Evolutionary conservation across 1,140 invertebrate genomes (phyloP).

Genomic region (Spodoptera frugiperda): DNA sequence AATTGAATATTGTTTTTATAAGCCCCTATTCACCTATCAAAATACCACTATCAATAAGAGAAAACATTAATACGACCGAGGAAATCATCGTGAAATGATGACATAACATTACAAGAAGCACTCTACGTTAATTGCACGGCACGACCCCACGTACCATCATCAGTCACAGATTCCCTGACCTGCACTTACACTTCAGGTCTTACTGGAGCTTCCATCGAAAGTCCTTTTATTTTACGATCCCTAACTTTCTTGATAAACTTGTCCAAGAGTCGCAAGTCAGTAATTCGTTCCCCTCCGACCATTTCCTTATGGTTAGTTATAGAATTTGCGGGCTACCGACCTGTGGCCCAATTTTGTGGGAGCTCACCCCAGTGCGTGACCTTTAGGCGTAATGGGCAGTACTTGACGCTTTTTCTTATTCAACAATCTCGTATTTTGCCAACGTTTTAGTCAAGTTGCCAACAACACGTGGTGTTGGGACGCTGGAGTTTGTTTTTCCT

Average conservation of each 20-base stretch:
- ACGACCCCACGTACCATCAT: slow-evolving; percentile 12
- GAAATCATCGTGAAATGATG: too few relatives aligned
- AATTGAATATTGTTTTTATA: too few relatives aligned
- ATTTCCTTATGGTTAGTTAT: slow-evolving; percentile 62
- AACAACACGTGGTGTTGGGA: slow-evolving; percentile 32
- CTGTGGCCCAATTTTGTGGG: slow-evolving; percentile 51
- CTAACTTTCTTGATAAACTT: slow-evolving; percentile 47
- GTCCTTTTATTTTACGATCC: slow-evolving; percentile 43
- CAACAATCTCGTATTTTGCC: slow-evolving; percentile 50
- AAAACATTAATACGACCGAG: too few relatives aligned
- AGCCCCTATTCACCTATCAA: too few relatives aligned
- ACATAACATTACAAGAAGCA: too few relatives aligned
- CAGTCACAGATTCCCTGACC: slow-evolving; percentile 34
- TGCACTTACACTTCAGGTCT: not conserved
- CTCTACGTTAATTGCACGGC: not conserved
- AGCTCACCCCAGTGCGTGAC: slow-evolving; percentile 45
- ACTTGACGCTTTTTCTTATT: slow-evolving; percentile 48
- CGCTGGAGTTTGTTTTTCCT: slow-evolving; percentile 11
- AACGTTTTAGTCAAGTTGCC: slow-evolving; percentile 49
- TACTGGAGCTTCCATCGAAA: not conserved
- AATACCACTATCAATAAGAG: too few relatives aligned
- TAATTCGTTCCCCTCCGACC: slow-evolving; percentile 47
- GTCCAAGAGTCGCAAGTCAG: slow-evolving; percentile 35
- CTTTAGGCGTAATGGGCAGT: slow-evolving; percentile 48
- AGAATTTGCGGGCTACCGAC: slow-evolving; percentile 50